These are phyloP conservation scores for Adelognathus sp. DNA, from an alignment of 2,888 invertebrate genomes.

Conservation along the genomic window DNA sequence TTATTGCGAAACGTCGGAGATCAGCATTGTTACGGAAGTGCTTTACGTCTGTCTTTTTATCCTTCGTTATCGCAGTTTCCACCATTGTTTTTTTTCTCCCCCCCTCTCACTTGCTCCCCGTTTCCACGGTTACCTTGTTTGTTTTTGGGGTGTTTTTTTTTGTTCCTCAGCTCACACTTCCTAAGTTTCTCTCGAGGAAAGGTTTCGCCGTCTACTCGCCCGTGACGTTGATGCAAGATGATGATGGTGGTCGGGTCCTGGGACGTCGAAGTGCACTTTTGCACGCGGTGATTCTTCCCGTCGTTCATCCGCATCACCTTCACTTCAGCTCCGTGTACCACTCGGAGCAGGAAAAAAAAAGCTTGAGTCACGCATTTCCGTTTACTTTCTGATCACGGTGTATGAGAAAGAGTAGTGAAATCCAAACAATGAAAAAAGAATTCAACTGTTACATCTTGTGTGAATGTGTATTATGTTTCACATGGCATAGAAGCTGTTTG, in stretches of 20 bases:
- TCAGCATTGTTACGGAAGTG: conserved; percentile 77
- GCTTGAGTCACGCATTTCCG: no score
- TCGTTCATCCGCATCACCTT: conserved; percentile 28
- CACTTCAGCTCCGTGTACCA: background rate
- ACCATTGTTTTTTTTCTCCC: conserved; percentile 37
- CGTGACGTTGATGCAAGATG: conserved; percentile 16
- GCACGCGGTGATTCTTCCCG: conserved; percentile 56
- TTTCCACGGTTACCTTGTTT: conserved; percentile 39
- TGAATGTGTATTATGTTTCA: no score
- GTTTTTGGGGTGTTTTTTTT: conserved; percentile 6
- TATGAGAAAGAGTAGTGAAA: no score
- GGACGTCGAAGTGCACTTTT: conserved; percentile 61
- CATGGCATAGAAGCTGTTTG: no score
- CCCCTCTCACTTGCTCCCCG: conserved; percentile 38
- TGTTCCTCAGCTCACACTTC: conserved; percentile 35
- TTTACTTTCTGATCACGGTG: no score
- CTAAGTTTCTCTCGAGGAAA: conserved; percentile 27
- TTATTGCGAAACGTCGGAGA: conserved; percentile 71
- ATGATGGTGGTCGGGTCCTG: conserved; percentile 39
- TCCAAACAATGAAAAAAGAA: no score
- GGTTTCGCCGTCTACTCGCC: background rate
- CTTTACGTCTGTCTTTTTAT: conserved; percentile 67
- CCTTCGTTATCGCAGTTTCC: conserved; percentile 45
- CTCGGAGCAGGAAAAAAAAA: background rate
- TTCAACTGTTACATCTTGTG: no score